Conservation (phyloP, 2,797 vertebrate species). For the Leucoraja ocellata region DNA sequence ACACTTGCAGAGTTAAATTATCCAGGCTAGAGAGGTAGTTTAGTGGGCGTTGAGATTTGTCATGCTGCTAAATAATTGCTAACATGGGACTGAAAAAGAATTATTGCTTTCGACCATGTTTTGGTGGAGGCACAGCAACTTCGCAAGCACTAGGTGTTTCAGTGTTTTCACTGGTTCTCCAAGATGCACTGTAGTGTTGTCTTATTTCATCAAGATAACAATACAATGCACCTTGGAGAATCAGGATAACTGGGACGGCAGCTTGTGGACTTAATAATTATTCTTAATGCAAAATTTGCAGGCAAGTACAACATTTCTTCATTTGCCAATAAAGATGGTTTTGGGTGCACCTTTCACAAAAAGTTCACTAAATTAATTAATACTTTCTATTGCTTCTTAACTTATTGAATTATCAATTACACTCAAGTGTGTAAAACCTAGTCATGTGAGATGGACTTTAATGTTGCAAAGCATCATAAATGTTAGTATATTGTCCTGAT, state of each 20-base stretch:
- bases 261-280: not conserved
- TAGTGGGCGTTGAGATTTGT: not conserved
- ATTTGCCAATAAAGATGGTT: constrained; percentile 45
- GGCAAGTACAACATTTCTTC: not conserved
- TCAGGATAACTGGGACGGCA: not conserved
- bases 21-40: not conserved
- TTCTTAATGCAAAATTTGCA: not conserved
- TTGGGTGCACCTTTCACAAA: not conserved
- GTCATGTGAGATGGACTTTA: constrained; percentile 19
- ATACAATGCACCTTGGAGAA: not conserved
- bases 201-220: not conserved
- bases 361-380: not conserved
- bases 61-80: not conserved
- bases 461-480: not conserved
- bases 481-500: not conserved
- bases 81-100: not conserved
- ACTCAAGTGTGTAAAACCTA: not conserved
- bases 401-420: not conserved
- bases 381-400: not conserved
- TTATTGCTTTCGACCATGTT: not conserved
- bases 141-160: not conserved
- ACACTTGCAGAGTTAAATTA: not conserved
- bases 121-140: not conserved
- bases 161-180: not conserved
- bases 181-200: not conserved